These are phyloP conservation scores for Trachelus troglodyta DNA, from an alignment of 2,888 invertebrate species.

Conservation along the genomic window DNA sequence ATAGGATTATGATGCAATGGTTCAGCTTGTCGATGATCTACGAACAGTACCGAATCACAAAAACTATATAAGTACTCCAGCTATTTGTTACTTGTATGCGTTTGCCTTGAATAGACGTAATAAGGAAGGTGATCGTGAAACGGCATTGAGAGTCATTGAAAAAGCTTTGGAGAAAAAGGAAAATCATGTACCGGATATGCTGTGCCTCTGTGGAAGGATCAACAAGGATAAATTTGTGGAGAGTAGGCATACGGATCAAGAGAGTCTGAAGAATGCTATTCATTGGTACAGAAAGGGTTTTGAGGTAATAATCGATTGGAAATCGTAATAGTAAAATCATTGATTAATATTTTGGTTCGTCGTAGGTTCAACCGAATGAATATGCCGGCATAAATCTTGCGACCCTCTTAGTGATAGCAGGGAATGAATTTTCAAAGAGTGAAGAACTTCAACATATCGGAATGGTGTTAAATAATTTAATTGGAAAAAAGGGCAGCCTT, in stretches of 20 bases:
- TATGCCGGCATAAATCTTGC: constrained; percentile 99
- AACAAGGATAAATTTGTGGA: constrained; percentile 98
- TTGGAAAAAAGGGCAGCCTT: constrained; percentile 97
- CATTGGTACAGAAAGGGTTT: constrained; percentile 98
- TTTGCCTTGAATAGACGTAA: constrained; percentile 97
- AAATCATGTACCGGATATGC: constrained; percentile 95
- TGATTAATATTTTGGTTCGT: constrained; percentile 2
- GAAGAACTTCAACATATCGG: constrained; percentile 92
- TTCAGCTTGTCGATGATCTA: constrained; percentile 93
- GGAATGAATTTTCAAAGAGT: constrained; percentile 93
- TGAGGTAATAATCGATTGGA: constrained; percentile 69
- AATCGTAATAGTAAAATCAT: not conserved
- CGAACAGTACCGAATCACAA: constrained; percentile 89
- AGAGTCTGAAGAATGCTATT: constrained; percentile 91
- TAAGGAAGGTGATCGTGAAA: constrained; percentile 93
- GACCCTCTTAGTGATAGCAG: constrained; percentile 94
- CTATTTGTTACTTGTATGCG: constrained; percentile 93
- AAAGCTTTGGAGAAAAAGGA: constrained; percentile 93
- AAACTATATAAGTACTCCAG: constrained; percentile 88
- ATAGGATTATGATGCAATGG: constrained; percentile 96
- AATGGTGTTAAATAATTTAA: constrained; percentile 95
- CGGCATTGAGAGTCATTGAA: constrained; percentile 90
- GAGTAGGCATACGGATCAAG: constrained; percentile 89
- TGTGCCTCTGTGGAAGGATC: constrained; percentile 97
- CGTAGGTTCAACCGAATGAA: constrained; percentile 92